phyloP scores from a whole-genome alignment of 2,888 invertebrate genomes.

The Noctua comes region DNA sequence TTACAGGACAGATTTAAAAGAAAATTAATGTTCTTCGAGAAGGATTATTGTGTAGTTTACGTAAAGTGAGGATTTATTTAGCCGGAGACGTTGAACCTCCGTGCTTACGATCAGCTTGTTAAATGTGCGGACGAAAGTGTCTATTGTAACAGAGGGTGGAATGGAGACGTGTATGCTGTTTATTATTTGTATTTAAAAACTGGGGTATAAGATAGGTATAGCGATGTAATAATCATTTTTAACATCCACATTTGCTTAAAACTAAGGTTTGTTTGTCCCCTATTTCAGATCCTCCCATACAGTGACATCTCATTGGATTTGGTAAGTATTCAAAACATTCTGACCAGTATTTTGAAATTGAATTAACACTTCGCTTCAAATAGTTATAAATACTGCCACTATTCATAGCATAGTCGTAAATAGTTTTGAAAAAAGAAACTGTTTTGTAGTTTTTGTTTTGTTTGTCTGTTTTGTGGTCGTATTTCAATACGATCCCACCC shows the following conservation, averaged over 20 bases:
- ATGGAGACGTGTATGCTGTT: slow-evolving; percentile 63
- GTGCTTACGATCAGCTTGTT: slow-evolving; percentile 80
- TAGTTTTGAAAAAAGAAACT: no score
- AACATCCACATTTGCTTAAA: no score
- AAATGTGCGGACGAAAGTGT: slow-evolving; percentile 86
- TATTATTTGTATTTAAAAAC: no score
- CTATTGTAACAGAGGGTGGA: slow-evolving; percentile 68
- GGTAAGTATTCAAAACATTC: not conserved
- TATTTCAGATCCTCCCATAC: not conserved
- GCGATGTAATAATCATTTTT: not conserved
- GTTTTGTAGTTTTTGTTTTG: no score
- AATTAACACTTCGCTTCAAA: not conserved
- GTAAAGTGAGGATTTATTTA: slow-evolving; percentile 67
- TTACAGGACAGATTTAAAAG: not conserved
- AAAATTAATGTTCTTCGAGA: slow-evolving; percentile 36
- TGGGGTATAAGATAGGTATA: not conserved
- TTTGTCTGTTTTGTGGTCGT: no score
- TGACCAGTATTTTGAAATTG: not conserved
- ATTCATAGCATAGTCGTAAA: no score
- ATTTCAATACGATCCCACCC: no score
- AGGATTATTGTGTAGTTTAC: slow-evolving; percentile 52
- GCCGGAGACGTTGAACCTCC: slow-evolving; percentile 66
- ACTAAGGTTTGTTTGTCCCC: not conserved
- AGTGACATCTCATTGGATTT: not conserved
- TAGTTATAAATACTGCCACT: no score